These are phyloP conservation scores for Habropoda laboriosa DNA, from an alignment of 1,140 invertebrate species.

Conservation along the genomic window DNA sequence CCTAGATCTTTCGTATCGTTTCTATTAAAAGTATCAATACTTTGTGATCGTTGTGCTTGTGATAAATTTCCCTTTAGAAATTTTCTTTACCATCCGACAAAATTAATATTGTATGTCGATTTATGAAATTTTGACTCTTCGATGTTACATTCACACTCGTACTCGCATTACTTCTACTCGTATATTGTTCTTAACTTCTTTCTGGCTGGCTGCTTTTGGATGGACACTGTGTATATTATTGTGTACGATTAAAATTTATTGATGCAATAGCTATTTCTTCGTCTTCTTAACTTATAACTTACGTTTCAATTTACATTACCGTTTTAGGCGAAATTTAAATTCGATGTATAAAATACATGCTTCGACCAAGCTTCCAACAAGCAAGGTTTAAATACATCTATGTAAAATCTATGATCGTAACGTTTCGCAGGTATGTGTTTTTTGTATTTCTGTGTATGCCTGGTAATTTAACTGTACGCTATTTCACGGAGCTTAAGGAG, in stretches of 20 bases:
- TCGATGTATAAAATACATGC: conserved; percentile 52
- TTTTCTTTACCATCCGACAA: conserved; percentile 48
- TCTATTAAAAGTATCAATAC: conserved; percentile 32
- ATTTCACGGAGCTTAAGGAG: conserved; percentile 20
- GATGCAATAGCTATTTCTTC: conserved; percentile 43
- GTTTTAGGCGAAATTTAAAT: conserved; percentile 44
- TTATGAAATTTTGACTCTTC: conserved; percentile 17
- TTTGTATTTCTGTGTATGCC: neutral
- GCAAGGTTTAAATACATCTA: conserved; percentile 27
- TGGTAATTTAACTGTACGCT: conserved; percentile 26
- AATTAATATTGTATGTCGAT: conserved; percentile 64
- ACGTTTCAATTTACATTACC: too few relatives aligned
- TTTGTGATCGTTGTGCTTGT: conserved; percentile 51
- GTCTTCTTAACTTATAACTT: conserved; percentile 20
- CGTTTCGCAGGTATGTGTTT: neutral
- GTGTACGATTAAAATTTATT: conserved; percentile 49
- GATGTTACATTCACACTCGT: conserved; percentile 36
- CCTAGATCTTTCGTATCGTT: neutral
- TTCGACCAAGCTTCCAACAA: conserved; percentile 12
- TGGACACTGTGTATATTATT: conserved; percentile 65
- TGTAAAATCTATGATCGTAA: conserved; percentile 19
- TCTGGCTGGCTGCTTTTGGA: conserved; percentile 64
- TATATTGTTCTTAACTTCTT: conserved; percentile 63
- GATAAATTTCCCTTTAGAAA: conserved; percentile 36
- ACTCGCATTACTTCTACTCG: conserved; percentile 26